These are phyloP conservation scores for Ciona savignyi DNA, from an alignment of 23 tunicate species.

Conservation along the genomic window DNA sequence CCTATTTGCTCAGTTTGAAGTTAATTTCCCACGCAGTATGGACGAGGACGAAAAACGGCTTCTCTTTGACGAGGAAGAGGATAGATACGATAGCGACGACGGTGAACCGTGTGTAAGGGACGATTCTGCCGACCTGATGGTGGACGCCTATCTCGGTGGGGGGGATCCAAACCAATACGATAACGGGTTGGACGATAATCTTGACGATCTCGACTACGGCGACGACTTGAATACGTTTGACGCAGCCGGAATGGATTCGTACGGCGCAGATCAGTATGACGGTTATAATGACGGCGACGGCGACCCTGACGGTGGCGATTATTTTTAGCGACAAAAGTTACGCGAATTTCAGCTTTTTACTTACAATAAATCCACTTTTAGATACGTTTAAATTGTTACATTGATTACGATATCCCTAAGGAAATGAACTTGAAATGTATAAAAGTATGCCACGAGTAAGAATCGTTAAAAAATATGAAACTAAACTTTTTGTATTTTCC, in stretches of 20 bases:
- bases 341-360: not conserved
- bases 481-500: no score
- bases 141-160: not conserved
- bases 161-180: not conserved
- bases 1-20: not conserved
- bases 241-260: constrained; percentile 4
- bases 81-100: constrained; percentile 63
- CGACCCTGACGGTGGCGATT: not conserved
- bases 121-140: constrained; percentile 7
- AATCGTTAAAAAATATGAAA: no score
- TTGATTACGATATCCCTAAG: no score
- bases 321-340: not conserved
- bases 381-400: no score
- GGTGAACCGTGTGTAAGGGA: constrained; percentile 28
- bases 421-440: no score
- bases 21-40: constrained; percentile 17
- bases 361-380: no score
- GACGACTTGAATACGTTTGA: constrained; percentile 10
- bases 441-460: no score
- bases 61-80: constrained; percentile 74
- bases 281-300: not conserved
- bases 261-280: constrained; percentile 1
- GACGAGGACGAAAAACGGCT: constrained; percentile 50
- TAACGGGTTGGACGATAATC: constrained; percentile 3
- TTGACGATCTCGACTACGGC: constrained; percentile 17